A percentile compares a stretch with the other conserved stretches of the same genome.
phyloP scores from a whole-genome alignment of 2,113 vertebrate species.

The Synodontis membranacea region DNA sequence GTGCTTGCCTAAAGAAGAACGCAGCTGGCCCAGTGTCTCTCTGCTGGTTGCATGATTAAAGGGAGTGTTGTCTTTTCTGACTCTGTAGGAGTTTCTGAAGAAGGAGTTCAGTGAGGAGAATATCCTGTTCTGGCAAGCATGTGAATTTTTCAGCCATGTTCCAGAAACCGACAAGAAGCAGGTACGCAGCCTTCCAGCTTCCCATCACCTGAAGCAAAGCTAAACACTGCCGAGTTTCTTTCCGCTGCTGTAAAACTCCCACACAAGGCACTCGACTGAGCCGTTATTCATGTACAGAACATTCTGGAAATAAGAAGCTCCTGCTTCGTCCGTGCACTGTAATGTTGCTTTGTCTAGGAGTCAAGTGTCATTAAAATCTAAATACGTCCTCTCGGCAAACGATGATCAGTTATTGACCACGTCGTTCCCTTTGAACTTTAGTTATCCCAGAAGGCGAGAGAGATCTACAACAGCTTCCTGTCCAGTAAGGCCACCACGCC shows the following conservation, averaged over 20 bases:
- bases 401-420: neutral
- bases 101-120: conserved; percentile 99
- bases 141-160: conserved; percentile 92
- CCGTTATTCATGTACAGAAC: neutral
- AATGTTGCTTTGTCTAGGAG: neutral
- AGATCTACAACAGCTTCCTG: conserved; percentile 96
- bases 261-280: neutral
- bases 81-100: conserved; percentile 89
- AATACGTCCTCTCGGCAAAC: neutral
- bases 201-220: neutral
- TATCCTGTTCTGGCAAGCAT: conserved; percentile 98
- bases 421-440: conserved; percentile 57
- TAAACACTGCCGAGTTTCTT: conserved; percentile 21
- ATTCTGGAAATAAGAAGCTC: neutral
- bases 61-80: conserved; percentile 31
- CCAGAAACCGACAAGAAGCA: conserved; percentile 93
- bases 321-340: neutral
- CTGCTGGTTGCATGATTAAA: conserved; percentile 33
- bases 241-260: conserved; percentile 6
- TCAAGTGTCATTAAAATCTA: neutral
- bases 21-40: conserved; percentile 17
- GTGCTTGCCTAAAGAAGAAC: conserved; percentile 17
- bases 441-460: conserved; percentile 91
- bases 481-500: conserved; percentile 96
- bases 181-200: conserved; percentile 63